Percentiles rank a stretch among this genome's conserved stretches.
Conservation (phyloP, 2,113 vertebrate species). For the Phyllopteryx taeniolatus region DNA sequence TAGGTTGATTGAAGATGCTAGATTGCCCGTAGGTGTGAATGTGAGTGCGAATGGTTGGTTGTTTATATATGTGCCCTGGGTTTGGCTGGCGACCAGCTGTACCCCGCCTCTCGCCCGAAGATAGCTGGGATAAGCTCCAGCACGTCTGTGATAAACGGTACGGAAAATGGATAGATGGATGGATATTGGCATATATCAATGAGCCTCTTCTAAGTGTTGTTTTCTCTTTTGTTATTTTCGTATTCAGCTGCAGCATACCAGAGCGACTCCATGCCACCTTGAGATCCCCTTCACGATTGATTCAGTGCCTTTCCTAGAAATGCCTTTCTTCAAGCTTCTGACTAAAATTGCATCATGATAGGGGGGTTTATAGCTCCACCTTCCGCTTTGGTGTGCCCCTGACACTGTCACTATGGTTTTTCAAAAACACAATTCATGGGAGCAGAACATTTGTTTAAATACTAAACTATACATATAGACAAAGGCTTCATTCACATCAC, state of each 20-base stretch:
- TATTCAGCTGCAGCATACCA: neutral
- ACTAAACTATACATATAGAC: neutral
- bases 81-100: too few species aligned
- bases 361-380: neutral
- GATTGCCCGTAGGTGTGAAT: too few species aligned
- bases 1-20: too few species aligned
- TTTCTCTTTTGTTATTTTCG: neutral
- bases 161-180: too few species aligned
- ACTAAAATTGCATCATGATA: neutral
- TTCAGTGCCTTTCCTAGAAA: neutral
- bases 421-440: neutral
- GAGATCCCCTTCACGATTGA: neutral
- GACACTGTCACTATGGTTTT: neutral
- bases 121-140: too few species aligned
- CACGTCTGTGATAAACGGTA: too few species aligned
- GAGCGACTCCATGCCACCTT: neutral
- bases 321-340: neutral
- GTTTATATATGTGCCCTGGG: too few species aligned
- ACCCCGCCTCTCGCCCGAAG: too few species aligned
- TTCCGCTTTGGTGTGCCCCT: neutral
- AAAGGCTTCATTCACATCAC: neutral
- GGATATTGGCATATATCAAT: too few species aligned
- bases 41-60: too few species aligned
- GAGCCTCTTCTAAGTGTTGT: neutral
- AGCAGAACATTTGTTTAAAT: neutral